Base-by-base conservation (phyloP, 2,888 invertebrate species). In the Catocala nupta region DNA sequence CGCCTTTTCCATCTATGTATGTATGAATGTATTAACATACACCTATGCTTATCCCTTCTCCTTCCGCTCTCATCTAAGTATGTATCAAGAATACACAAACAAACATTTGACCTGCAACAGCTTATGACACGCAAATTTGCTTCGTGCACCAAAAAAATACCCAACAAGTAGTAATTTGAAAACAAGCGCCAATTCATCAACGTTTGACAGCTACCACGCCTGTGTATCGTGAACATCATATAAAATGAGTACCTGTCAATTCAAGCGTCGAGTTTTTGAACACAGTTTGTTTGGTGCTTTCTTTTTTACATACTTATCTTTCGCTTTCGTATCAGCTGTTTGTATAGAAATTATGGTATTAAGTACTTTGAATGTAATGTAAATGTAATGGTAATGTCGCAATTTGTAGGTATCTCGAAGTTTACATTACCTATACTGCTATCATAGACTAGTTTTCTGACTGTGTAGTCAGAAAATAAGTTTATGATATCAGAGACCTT, bases 291-390 rank as follows among this genome's bases (percentile, higher is more conserved):
- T 73, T 53, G 49, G n/a, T 48, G 61, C 69, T 70, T 70, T 66
- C 70, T 71, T 79, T 72, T 76, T 78, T 64, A 56, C 56, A 57
- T 65, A 68, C 65, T 57, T 34, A 59, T 72, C 67, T 69, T 75
- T 78, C 70, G 70, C 73, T 77, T 79, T 78, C 73, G 71, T 70
- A 69, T 68, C 51, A 54, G 55, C 50, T 59, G 55, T 63, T 58
- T 76, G 59, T 16, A 34, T 55, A 48, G 25, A 25, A 25, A 25
- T 25, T 25, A 25, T 25, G 25, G 25, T 25, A 8, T 39, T 39
- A 39, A 39, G 36, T 39, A 9, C 8, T 39, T 39, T n/a, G n/a
- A n/a, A n/a, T 5, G 5, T 36, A 36, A 7, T 36, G 5, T 5
- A 36, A 36, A 7, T 7, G 36, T 36, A 36, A 5, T 36, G 25